These are phyloP conservation scores for Muraenolepis orangiensis DNA, from an alignment of 2,797 vertebrate genomes.

Conservation along the genomic window DNA sequence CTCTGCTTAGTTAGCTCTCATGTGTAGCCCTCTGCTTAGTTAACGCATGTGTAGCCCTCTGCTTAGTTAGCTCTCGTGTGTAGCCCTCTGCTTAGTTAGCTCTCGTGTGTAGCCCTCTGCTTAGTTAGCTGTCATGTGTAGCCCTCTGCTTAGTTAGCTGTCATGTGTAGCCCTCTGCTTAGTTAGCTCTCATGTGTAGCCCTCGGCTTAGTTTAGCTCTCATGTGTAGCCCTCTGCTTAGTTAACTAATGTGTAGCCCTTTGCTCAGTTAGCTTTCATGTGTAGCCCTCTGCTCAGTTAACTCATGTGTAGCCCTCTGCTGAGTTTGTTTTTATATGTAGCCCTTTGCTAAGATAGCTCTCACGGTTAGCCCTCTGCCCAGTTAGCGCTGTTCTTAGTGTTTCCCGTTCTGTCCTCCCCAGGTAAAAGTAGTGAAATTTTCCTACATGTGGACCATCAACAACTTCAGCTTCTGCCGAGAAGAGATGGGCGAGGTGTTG, in stretches of 20 bases:
- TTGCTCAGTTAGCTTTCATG: too few relatives aligned
- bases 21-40: neutral
- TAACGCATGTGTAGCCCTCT: neutral
- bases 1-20: too few relatives aligned
- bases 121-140: neutral
- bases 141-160: neutral
- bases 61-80: neutral
- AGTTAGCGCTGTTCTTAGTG: neutral
- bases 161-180: neutral
- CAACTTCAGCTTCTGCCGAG: slow-evolving; percentile 98
- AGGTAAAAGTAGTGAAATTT: slow-evolving; percentile 99
- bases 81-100: neutral
- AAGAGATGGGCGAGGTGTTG: slow-evolving; percentile 98
- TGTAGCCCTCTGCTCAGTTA: neutral
- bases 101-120: neutral
- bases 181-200: neutral
- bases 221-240: too few relatives aligned
- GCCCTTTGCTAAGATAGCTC: neutral
- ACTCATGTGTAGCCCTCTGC: neutral
- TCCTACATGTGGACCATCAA: slow-evolving; percentile 99
- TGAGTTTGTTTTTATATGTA: neutral
- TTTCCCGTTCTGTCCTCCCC: slow-evolving; percentile 43
- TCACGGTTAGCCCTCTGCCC: neutral
- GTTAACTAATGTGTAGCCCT: too few relatives aligned
- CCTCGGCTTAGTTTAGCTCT: too few relatives aligned